Percentiles rank a stretch among this genome's conserved stretches.
Conservation (phyloP, 2,113 vertebrate genomes). For the Eudyptes chrysolophus region DNA sequence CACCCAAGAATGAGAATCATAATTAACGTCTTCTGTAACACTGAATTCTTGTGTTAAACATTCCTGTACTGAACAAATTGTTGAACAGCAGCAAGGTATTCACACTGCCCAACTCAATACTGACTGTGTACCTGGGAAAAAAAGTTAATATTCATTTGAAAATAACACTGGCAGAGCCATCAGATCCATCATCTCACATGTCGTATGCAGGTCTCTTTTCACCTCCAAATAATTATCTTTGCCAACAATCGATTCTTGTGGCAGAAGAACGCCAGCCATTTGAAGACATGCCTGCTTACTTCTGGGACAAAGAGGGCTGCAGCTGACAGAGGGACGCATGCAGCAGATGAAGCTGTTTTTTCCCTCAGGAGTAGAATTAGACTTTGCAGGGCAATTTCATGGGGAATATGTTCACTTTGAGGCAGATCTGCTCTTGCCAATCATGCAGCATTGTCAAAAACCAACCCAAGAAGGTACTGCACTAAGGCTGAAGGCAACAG, state of each 20-base stretch:
- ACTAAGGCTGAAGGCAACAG: neutral
- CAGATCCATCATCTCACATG: neutral
- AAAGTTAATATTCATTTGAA: conserved; percentile 51
- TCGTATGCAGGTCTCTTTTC: neutral
- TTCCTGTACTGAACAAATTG: neutral
- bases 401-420: neutral
- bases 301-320: neutral
- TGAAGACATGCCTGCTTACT: neutral
- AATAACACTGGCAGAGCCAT: conserved; percentile 17
- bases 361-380: neutral
- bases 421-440: neutral
- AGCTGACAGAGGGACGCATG: neutral
- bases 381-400: neutral
- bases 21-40: neutral
- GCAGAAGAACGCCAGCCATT: neutral
- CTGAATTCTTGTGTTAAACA: neutral
- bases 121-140: neutral
- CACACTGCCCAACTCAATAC: neutral
- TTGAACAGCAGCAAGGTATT: neutral
- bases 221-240: neutral
- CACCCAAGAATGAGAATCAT: neutral
- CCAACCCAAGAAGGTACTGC: neutral
- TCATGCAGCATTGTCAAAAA: neutral
- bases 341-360: neutral
- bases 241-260: neutral